A percentile compares a stretch with the other conserved stretches of the same genome.
phyloP scores from a whole-genome alignment of 2,888 invertebrate genomes.

The Shargacucullia verbasci region DNA sequence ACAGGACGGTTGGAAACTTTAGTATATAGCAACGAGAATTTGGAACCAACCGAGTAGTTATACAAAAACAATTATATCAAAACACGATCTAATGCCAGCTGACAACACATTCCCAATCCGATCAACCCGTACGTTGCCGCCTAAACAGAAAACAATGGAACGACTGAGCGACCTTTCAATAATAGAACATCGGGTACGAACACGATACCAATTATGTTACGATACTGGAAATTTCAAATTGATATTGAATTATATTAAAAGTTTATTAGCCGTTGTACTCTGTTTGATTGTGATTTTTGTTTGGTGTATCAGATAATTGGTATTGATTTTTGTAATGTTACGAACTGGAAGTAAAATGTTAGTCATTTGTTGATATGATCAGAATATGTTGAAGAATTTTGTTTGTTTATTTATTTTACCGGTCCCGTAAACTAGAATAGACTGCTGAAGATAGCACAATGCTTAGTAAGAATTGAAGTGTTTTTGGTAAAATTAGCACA shows the following conservation, averaged over 20 bases:
- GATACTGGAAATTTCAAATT: conserved; percentile 51
- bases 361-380: conserved; percentile 25
- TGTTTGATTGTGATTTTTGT: conserved; percentile 51
- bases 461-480: no score
- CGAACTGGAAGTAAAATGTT: conserved; percentile 6
- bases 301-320: conserved; percentile 41
- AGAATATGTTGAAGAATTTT: background rate
- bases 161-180: conserved; percentile 45
- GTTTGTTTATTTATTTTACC: conserved; percentile 1
- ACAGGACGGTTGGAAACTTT: no score
- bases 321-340: conserved; percentile 42
- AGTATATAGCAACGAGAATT: conserved; percentile 18
- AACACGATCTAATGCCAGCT: conserved; percentile 40
- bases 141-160: conserved; percentile 50
- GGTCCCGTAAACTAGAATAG: no score
- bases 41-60: conserved; percentile 13
- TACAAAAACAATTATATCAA: conserved; percentile 44
- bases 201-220: conserved; percentile 57
- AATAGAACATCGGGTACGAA: conserved; percentile 47
- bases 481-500: no score
- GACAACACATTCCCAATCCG: conserved; percentile 39
- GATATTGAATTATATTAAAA: conserved; percentile 48
- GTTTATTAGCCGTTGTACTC: conserved; percentile 39
- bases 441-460: no score
- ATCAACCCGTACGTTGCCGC: conserved; percentile 39